Evolutionary conservation across 2,888 invertebrate genomes (phyloP).

Genomic region (Catocala nupta): DNA sequence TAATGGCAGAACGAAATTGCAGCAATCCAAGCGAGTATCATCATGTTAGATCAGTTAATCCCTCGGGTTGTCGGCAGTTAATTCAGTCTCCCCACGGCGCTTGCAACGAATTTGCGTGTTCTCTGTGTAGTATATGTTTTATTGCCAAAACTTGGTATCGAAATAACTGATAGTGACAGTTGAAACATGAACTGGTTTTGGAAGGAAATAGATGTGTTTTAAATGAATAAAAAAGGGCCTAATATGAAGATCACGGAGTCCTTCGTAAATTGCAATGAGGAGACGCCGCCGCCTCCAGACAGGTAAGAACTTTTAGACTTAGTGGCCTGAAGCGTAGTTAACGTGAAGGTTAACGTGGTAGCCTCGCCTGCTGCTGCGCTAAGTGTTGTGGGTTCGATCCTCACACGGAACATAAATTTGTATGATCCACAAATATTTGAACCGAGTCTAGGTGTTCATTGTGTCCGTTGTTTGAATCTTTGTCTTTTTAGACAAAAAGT

Average conservation of each 20-base stretch:
- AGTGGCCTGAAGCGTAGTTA: too few relatives aligned
- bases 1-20: constrained; percentile 79
- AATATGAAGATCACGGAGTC: constrained; percentile 78
- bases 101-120: constrained; percentile 60
- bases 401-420: too few relatives aligned
- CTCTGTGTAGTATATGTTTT: constrained; percentile 28
- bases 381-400: too few relatives aligned
- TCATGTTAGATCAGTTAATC: constrained; percentile 77
- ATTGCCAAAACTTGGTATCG: constrained; percentile 14
- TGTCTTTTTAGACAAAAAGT: too few relatives aligned
- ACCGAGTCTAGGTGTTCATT: too few relatives aligned
- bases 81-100: constrained; percentile 62
- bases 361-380: too few relatives aligned
- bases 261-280: constrained; percentile 53
- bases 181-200: constrained; percentile 17
- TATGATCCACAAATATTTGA: too few relatives aligned
- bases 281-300: constrained; percentile 29
- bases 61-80: constrained; percentile 59
- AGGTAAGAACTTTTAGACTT: too few relatives aligned
- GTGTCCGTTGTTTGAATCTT: too few relatives aligned
- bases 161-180: constrained; percentile 19
- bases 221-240: constrained; percentile 7
- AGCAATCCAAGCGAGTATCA: constrained; percentile 76
- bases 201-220: constrained; percentile 27
- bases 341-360: too few relatives aligned